phyloP scores from a whole-genome alignment of 2,797 vertebrate species.

The Trematomus bernacchii region DNA sequence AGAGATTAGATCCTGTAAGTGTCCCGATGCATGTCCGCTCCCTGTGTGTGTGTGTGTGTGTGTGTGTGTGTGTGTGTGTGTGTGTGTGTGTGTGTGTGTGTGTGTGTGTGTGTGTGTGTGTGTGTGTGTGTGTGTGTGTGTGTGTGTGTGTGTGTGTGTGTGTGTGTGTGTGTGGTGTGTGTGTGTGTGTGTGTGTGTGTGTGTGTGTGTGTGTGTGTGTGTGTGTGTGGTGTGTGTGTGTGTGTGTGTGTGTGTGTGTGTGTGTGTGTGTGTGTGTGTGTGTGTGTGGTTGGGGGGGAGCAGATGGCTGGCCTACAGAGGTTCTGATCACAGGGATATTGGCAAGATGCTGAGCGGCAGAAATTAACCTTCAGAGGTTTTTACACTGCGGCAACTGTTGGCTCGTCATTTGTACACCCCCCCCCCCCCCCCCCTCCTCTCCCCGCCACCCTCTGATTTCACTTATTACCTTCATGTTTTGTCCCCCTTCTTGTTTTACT shows the following conservation, averaged over 20 bases:
- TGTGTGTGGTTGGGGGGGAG: slow-evolving; percentile 55
- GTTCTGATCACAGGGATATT: slow-evolving; percentile 77
- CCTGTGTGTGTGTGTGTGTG: slow-evolving; percentile 46
- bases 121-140: slow-evolving; percentile 47
- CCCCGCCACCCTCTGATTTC: slow-evolving; percentile 30
- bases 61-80: slow-evolving; percentile 46
- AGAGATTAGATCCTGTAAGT: slow-evolving; percentile 49
- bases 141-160: slow-evolving; percentile 47
- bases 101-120: slow-evolving; percentile 45
- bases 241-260: slow-evolving; percentile 47
- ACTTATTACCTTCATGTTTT: slow-evolving; percentile 31
- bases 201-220: slow-evolving; percentile 46
- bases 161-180: slow-evolving; percentile 43
- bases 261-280: slow-evolving; percentile 47
- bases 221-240: slow-evolving; percentile 48
- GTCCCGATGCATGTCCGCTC: slow-evolving; percentile 65
- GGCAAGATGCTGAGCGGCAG: slow-evolving; percentile 79
- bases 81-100: slow-evolving; percentile 45
- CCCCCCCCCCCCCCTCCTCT: slow-evolving; percentile 10
- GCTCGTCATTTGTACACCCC: slow-evolving; percentile 51
- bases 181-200: slow-evolving; percentile 45
- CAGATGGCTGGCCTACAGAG: slow-evolving; percentile 80
- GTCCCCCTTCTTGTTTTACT: slow-evolving; percentile 21
- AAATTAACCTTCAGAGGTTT: slow-evolving; percentile 83
- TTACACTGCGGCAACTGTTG: slow-evolving; percentile 70